Conservation (phyloP, 2,113 vertebrate species). For the Macquaria ambigua region DNA sequence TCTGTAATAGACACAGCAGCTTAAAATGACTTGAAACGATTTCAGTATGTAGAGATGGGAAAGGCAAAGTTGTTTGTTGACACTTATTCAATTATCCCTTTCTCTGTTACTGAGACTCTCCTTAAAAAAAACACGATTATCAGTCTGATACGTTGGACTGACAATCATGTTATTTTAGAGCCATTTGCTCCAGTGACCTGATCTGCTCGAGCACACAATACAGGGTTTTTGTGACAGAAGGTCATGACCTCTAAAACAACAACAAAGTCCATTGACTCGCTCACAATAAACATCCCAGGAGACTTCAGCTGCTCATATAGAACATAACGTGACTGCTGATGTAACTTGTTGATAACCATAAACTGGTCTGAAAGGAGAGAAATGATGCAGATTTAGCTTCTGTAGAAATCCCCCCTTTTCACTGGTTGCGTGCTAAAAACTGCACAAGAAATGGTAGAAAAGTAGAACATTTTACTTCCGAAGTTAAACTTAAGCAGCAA, state of each 20-base stretch:
- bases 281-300: slow-evolving; percentile 74
- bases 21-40: neutral
- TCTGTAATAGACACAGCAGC: neutral
- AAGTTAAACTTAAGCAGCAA: neutral
- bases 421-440: neutral
- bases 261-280: slow-evolving; percentile 75
- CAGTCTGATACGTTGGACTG: slow-evolving; percentile 41
- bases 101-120: slow-evolving; percentile 1
- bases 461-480: neutral
- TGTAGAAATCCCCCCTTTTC: slow-evolving; percentile 2
- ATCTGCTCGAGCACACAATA: slow-evolving; percentile 57
- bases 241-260: slow-evolving; percentile 63
- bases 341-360: slow-evolving; percentile 49
- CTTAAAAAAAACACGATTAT: slow-evolving; percentile 49
- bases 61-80: neutral
- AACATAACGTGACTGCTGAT: slow-evolving; percentile 47
- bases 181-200: slow-evolving; percentile 48
- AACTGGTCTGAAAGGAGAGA: slow-evolving; percentile 18
- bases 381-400: slow-evolving; percentile 20
- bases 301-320: slow-evolving; percentile 45
- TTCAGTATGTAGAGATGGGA: neutral
- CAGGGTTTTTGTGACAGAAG: slow-evolving; percentile 63
- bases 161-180: slow-evolving; percentile 57
- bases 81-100: slow-evolving; percentile 4
- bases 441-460: neutral